Evolutionary conservation across 2,888 invertebrate genomes (phyloP), one percentile per base, ranked within the genome.

Genomic region (Unio delphinus): DNA sequence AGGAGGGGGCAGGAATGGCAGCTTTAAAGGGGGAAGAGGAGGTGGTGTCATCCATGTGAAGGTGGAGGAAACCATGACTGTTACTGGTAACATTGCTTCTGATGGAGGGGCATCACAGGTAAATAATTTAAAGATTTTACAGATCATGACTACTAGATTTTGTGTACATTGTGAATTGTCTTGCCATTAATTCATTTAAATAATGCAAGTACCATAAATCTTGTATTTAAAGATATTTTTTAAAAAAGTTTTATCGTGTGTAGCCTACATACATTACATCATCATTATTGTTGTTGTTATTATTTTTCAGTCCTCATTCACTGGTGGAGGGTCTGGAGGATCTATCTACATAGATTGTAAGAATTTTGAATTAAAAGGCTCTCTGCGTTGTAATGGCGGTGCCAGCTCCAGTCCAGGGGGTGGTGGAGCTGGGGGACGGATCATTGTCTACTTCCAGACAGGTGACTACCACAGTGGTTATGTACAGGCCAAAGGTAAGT

Each of bases 261-360:
- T 34, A 34, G 34, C 34, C 34, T 34, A 34, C 34, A 7, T 34
- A 34, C 34, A 6, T 34, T 7, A 34, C 34, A 34, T 34, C 34
- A 34, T 34, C 34, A 34, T 34, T 7, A 34, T 34, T 34, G 34
- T 34, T 34, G 34, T 45, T 66, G n/a, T 60, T 59, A 2, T 67
- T 55, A 55, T 64, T 67, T 61, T 64, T 45, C 61, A 82, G 82
- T 67, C 62, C 26, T 30, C 54, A 8, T 61, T 73, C 56, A 73
- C 72, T 20, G 85, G 85, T 26, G 85, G 82, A 54, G 85, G 85
- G 1, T 80, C 81, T 69, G 85, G 83, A 45, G 85, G 85, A 1
- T 81, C 81, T 20, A 61, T 85, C 23, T 80, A 72, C 56, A 64
- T 76, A 3, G 56, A 55, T 15, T 71, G 71, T 65, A 55, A 63